Evolutionary conservation across 53 echinoderm and acorn worm species (phyloP).

Genomic region (Astropecten irregularis): DNA sequence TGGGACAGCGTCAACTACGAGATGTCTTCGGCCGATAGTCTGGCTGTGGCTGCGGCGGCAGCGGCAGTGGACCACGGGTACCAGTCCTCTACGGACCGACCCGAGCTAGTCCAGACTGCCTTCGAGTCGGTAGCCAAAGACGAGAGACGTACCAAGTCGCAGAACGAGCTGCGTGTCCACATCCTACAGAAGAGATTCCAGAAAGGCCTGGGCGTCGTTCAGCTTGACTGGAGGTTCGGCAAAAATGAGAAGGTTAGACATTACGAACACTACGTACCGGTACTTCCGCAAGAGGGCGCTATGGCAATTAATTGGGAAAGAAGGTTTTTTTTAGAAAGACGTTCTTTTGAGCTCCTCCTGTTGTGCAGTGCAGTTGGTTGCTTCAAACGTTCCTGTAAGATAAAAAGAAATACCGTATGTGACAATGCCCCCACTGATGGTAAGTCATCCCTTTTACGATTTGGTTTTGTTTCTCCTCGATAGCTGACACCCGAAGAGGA

Average conservation of each 20-base stretch:
- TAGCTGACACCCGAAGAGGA: constrained; percentile 89
- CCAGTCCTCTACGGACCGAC: background rate
- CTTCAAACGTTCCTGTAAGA: too few species aligned
- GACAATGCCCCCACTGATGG: too few species aligned
- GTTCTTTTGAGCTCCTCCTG: too few species aligned
- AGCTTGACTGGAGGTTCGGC: constrained; percentile 64
- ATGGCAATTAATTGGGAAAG: background rate
- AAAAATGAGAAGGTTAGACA: constrained; percentile 62
- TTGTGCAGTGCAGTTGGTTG: too few species aligned
- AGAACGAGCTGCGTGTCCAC: constrained; percentile 69
- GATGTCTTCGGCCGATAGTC: background rate
- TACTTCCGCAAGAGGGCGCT: background rate
- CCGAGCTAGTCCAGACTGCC: background rate
- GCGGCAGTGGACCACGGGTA: background rate
- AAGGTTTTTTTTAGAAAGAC: background rate
- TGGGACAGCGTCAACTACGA: constrained; percentile 15
- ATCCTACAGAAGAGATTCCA: constrained; percentile 74
- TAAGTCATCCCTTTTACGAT: too few species aligned
- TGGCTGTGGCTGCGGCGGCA: background rate
- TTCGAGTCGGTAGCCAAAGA: constrained; percentile 47
- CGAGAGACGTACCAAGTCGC: constrained; percentile 23
- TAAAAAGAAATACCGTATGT: too few species aligned
- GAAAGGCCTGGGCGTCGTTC: constrained; percentile 63
- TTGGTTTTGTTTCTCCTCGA: constrained; percentile 11
- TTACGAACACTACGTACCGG: background rate